Percentiles rank a stretch among this genome's conserved stretches.
phyloP scores from a whole-genome alignment of 2,888 invertebrate species.

The Druceiella hillmani region DNA sequence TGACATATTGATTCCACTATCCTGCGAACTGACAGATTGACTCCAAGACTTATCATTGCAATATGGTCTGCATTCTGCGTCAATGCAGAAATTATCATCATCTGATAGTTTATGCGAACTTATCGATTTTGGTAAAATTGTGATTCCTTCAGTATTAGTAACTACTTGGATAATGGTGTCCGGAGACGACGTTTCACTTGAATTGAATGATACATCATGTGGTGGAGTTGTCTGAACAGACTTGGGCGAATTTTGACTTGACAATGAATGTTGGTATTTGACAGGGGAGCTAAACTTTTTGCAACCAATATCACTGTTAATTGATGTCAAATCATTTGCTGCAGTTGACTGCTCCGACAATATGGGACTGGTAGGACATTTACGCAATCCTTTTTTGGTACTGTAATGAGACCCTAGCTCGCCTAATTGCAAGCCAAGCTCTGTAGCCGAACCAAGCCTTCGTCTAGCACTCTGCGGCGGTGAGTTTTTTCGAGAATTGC shows the following conservation, averaged over 20 bases:
- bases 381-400: constrained; percentile 33
- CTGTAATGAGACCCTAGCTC: constrained; percentile 28
- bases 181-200: constrained; percentile 50
- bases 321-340: constrained; percentile 34
- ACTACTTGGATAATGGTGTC: constrained; percentile 50
- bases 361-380: constrained; percentile 47
- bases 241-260: constrained; percentile 38
- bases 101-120: constrained; percentile 55
- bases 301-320: constrained; percentile 30
- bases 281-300: no score
- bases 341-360: constrained; percentile 34
- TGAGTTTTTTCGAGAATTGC: constrained; percentile 39
- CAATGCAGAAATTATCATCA: constrained; percentile 48
- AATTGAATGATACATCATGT: constrained; percentile 47
- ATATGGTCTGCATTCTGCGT: constrained; percentile 44
- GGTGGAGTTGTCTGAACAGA: constrained; percentile 43
- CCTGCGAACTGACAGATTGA: constrained; percentile 68
- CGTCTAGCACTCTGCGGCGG: constrained; percentile 42
- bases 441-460: constrained; percentile 43
- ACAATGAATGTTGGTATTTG: constrained; percentile 29
- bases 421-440: constrained; percentile 37
- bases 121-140: constrained; percentile 43
- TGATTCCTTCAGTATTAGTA: constrained; percentile 30
- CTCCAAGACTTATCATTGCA: constrained; percentile 55
- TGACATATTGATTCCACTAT: constrained; percentile 71